These are phyloP conservation scores for Proisotoma minuta DNA, from an alignment of 2,888 invertebrate genomes.

Conservation along the genomic window DNA sequence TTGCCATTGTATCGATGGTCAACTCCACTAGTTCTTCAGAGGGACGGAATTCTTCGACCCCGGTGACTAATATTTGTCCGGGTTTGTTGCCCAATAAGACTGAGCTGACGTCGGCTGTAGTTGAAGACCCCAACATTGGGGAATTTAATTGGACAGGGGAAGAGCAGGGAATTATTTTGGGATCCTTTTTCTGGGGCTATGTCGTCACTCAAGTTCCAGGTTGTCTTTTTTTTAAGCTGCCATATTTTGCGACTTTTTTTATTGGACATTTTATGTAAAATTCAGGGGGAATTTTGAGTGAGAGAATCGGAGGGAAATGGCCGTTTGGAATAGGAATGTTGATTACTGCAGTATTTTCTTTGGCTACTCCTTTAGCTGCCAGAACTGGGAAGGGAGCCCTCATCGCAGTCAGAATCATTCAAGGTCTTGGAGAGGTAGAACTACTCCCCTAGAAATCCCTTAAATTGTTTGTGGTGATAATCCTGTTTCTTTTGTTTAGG, in stretches of 20 bases:
- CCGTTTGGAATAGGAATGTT: constrained; percentile 76
- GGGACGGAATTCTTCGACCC: neutral
- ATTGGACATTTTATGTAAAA: neutral
- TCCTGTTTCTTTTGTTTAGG: constrained; percentile 53
- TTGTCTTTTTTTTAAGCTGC: neutral
- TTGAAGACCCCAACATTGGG: constrained; percentile 49
- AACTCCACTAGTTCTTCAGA: constrained; percentile 9
- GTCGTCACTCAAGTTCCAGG: constrained; percentile 78
- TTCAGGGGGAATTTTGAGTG: constrained; percentile 64
- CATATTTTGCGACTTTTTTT: neutral
- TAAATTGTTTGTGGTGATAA: neutral
- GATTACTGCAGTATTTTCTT: constrained; percentile 74
- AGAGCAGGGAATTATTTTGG: constrained; percentile 43
- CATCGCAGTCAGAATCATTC: constrained; percentile 68
- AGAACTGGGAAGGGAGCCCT: constrained; percentile 66
- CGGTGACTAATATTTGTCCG: constrained; percentile 5
- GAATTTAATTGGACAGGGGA: constrained; percentile 62
- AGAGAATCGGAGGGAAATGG: constrained; percentile 72
- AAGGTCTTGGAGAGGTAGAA: constrained; percentile 79
- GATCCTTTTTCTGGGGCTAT: constrained; percentile 78
- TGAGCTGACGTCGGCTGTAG: neutral
- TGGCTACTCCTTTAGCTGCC: constrained; percentile 73
- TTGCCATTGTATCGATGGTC: constrained; percentile 58
- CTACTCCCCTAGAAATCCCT: no score
- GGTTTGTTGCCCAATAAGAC: constrained; percentile 2